These are phyloP conservation scores for Rutilus rutilus DNA, from an alignment of 2,113 vertebrate genomes.

Conservation along the genomic window DNA sequence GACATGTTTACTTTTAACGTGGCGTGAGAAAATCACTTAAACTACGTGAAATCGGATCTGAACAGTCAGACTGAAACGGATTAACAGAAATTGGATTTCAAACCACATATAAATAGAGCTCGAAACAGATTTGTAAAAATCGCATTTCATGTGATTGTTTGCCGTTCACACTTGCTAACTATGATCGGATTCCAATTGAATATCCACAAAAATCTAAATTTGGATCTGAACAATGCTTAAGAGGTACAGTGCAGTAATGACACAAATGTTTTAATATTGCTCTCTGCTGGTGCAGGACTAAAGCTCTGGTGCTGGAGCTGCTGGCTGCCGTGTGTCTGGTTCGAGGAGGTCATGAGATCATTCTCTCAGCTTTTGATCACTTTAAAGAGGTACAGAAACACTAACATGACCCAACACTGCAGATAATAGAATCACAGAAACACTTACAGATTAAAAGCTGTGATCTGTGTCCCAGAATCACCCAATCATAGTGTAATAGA, in stretches of 20 bases:
- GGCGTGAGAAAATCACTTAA: too few relatives aligned
- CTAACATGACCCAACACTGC: neutral
- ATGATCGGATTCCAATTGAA: too few relatives aligned
- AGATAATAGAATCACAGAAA: neutral
- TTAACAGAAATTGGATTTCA: too few relatives aligned
- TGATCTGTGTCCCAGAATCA: neutral
- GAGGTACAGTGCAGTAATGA: neutral
- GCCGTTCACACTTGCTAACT: too few relatives aligned
- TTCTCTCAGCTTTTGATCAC: conserved; percentile 96
- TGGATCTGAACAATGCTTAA: too few relatives aligned
- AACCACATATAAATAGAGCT: too few relatives aligned
- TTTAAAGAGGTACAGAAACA: conserved; percentile 88
- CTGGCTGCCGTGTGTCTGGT: conserved; percentile 96
- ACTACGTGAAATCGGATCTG: too few relatives aligned
- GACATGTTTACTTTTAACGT: too few relatives aligned
- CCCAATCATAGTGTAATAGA: neutral
- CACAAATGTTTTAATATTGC: neutral
- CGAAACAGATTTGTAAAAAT: too few relatives aligned
- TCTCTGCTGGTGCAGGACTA: conserved; percentile 79
- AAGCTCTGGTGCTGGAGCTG: conserved; percentile 95
- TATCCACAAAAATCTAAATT: too few relatives aligned
- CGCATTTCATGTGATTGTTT: too few relatives aligned
- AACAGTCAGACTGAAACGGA: too few relatives aligned
- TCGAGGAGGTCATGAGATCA: conserved; percentile 95
- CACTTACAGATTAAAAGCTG: neutral